Evolutionary conservation across 1,140 invertebrate genomes (phyloP).

Genomic region (Bombus huntii): DNA sequence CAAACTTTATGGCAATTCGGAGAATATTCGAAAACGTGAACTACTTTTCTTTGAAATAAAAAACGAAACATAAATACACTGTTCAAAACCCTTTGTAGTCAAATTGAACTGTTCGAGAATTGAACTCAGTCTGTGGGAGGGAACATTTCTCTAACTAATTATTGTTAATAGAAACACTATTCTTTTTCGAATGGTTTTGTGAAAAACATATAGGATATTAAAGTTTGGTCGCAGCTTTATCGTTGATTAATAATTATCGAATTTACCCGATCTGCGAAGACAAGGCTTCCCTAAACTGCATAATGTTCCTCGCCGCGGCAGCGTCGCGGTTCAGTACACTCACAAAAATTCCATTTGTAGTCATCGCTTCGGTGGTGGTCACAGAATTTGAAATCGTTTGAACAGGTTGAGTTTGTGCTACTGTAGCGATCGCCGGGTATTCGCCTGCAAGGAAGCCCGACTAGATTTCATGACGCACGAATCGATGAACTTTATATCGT

Average conservation of each 20-base stretch:
- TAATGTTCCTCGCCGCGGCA: background rate
- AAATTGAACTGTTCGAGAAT: background rate
- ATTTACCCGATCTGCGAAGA: constrained; percentile 27
- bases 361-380: constrained; percentile 54
- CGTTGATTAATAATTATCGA: background rate
- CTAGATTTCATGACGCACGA: constrained; percentile 20
- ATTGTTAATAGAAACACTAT: too few species aligned
- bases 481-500: constrained; percentile 20
- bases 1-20: background rate
- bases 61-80: too few species aligned
- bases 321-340: constrained; percentile 2
- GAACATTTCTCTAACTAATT: too few species aligned
- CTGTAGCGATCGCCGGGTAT: constrained; percentile 21
- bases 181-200: too few species aligned
- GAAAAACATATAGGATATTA: too few species aligned
- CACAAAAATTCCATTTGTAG: constrained; percentile 27
- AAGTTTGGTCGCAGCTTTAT: too few species aligned
- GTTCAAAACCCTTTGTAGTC: background rate
- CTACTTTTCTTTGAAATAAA: background rate
- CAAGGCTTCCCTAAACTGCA: constrained; percentile 32
- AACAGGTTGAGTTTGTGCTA: background rate
- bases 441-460: constrained; percentile 49
- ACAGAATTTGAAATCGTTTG: constrained; percentile 46
- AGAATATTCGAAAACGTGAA: background rate
- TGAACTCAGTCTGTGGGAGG: too few species aligned